Conservation (phyloP, 2,888 invertebrate genomes). For the Celastrina argiolus region DNA sequence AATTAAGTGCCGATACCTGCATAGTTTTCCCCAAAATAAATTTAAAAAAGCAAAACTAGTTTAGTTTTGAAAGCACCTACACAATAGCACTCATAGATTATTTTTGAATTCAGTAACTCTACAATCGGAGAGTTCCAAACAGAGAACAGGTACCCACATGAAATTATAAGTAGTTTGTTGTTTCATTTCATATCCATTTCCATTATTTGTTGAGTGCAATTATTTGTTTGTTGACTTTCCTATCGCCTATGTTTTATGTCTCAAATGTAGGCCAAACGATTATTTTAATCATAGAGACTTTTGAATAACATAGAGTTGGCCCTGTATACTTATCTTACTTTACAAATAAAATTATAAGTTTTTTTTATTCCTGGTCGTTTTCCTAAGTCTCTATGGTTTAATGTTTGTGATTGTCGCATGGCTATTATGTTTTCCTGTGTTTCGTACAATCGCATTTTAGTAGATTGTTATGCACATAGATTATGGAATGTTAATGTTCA, state of each 20-base stretch:
- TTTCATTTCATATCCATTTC: constrained; percentile 21
- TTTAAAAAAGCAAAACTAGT: constrained; percentile 5
- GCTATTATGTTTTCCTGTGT: constrained; percentile 4
- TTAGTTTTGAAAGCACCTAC: neutral
- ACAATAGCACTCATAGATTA: constrained; percentile 21
- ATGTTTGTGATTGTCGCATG: constrained; percentile 17
- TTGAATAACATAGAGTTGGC: neutral
- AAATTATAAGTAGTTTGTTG: constrained; percentile 22
- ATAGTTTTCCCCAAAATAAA: neutral
- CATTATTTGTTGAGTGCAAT: constrained; percentile 7
- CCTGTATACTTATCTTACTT: neutral
- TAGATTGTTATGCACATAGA: constrained; percentile 1
- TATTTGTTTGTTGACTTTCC: neutral
- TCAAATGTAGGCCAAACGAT: neutral
- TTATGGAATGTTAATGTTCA: neutral
- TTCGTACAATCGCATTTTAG: neutral
- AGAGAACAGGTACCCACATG: constrained; percentile 31
- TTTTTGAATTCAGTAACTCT: constrained; percentile 37
- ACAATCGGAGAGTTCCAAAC: constrained; percentile 34
- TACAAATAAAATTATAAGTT: too few species aligned
- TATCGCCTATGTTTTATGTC: neutral
- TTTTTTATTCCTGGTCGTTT: neutral
- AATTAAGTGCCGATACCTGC: neutral
- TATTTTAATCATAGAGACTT: neutral
- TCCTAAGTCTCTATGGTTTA: neutral